phyloP scores from a whole-genome alignment of 2,888 invertebrate genomes.

The Dromius quadrimaculatus region DNA sequence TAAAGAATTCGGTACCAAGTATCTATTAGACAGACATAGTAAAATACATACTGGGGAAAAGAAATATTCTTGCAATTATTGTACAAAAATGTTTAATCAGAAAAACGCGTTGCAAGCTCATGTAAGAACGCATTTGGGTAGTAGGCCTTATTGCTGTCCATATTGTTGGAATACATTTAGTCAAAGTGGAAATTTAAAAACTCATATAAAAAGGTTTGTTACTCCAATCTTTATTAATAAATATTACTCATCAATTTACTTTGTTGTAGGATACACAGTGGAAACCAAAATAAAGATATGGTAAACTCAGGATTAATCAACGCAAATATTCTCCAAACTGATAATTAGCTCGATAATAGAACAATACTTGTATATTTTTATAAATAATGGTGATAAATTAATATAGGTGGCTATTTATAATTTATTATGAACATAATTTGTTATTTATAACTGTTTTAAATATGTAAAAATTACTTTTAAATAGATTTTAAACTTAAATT shows the following conservation, averaged over 20 bases:
- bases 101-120: constrained; percentile 73
- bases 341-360: constrained; percentile 10
- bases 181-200: constrained; percentile 72
- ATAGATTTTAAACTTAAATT: constrained; percentile 2
- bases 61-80: constrained; percentile 71
- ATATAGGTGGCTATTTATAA: constrained; percentile 11
- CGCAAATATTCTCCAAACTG: constrained; percentile 21
- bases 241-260: not conserved
- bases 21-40: constrained; percentile 62
- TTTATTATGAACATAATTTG: constrained; percentile 17
- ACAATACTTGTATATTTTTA: constrained; percentile 20
- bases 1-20: constrained; percentile 62
- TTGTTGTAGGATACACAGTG: constrained; percentile 35
- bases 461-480: not conserved
- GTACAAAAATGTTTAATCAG: constrained; percentile 72
- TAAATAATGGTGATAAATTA: constrained; percentile 19
- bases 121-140: constrained; percentile 71
- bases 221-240: not conserved
- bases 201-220: constrained; percentile 70
- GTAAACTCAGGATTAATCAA: constrained; percentile 21
- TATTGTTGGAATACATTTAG: constrained; percentile 73
- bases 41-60: constrained; percentile 71
- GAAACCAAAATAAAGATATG: constrained; percentile 20
- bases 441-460: constrained; percentile 12
- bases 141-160: constrained; percentile 70